Conservation (phyloP, 2,888 invertebrate species). For the Halocaridina rubra region DNA sequence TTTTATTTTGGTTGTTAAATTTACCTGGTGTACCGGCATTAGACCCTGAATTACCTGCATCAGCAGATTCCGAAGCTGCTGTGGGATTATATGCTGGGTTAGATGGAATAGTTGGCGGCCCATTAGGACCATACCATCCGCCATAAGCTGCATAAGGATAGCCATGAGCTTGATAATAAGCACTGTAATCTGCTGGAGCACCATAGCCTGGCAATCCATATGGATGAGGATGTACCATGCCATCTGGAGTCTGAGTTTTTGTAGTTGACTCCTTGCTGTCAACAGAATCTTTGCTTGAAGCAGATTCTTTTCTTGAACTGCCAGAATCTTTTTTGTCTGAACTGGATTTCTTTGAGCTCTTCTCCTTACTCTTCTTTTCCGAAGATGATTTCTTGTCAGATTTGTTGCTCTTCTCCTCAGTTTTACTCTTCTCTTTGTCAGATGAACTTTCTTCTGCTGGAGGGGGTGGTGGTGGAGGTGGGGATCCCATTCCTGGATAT, state of each 20-base stretch:
- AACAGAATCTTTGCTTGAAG: background rate
- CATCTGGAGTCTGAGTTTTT: background rate
- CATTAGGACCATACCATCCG: constrained; percentile 36
- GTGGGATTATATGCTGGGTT: constrained; percentile 8
- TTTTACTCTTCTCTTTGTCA: background rate
- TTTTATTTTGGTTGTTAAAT: constrained; percentile 37
- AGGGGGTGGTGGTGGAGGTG: background rate
- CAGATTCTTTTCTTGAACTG: background rate
- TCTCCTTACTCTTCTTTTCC: background rate
- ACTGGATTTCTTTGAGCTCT: background rate
- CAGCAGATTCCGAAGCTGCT: background rate
- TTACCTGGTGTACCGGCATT: constrained; percentile 12
- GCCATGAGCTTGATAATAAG: background rate
- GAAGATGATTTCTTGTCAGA: constrained; percentile 26
- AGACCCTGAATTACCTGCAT: background rate
- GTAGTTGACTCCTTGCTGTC: background rate
- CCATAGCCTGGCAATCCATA: constrained; percentile 19
- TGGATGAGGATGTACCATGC: background rate
- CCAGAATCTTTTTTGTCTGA: background rate
- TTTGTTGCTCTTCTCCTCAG: constrained; percentile 6
- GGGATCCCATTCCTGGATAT: constrained; percentile 36
- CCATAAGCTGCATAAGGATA: constrained; percentile 22
- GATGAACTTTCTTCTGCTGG: background rate
- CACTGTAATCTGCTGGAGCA: constrained; percentile 11
- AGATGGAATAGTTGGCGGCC: constrained; percentile 6